Conservation (phyloP, 2,888 invertebrate genomes). For the Neoitamus cyanurus region DNA sequence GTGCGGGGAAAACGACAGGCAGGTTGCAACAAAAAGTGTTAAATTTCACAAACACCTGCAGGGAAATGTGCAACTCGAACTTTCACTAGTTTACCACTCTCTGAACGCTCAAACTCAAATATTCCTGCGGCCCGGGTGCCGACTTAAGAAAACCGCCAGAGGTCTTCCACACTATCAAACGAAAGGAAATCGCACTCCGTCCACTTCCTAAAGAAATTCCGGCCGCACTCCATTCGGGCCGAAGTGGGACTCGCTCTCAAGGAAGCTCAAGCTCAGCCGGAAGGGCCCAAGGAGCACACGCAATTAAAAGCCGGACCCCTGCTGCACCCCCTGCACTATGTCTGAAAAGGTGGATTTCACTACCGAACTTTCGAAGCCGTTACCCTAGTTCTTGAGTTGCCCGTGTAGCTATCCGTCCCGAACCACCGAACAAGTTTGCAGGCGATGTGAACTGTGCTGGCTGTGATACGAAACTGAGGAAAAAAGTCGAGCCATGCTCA, state of each 20-base stretch:
- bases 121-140: no score
- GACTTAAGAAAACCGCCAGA: not conserved
- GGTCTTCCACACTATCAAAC: not conserved
- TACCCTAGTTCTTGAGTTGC: not conserved
- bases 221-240: not conserved
- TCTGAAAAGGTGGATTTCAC: not conserved
- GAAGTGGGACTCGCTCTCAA: not conserved
- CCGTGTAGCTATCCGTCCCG: not conserved
- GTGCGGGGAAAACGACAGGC: not conserved
- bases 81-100: constrained; percentile 15
- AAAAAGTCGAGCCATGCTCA: constrained; percentile 42
- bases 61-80: constrained; percentile 12
- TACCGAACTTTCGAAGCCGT: not conserved
- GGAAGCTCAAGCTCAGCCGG: not conserved
- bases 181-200: constrained; percentile 1
- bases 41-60: constrained; percentile 38
- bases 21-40: not conserved
- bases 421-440: constrained; percentile 6
- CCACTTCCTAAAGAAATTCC: not conserved
- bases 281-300: not conserved
- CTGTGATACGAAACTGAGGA: constrained; percentile 66
- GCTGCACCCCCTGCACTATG: not conserved
- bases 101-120: not conserved
- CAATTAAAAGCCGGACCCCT: not conserved
- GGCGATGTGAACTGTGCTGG: constrained; percentile 64